These are phyloP conservation scores for Dorcus hopei DNA, from an alignment of 2,888 invertebrate genomes.

Conservation along the genomic window DNA sequence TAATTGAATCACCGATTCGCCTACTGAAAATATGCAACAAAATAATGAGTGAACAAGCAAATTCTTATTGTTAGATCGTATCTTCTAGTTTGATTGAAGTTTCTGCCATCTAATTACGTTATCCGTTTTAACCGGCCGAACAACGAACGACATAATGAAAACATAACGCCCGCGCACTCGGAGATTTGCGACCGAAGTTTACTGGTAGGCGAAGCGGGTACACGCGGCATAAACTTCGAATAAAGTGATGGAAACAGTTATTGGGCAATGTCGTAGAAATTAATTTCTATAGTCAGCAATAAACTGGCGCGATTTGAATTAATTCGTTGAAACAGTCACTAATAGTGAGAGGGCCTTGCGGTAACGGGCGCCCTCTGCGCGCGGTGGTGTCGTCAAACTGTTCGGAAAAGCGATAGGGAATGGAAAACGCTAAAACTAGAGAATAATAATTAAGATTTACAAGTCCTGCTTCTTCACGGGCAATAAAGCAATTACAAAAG, in stretches of 20 bases:
- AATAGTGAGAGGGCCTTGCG: constrained; percentile 4
- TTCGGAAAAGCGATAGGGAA: constrained; percentile 19
- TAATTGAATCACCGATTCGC: too few species aligned
- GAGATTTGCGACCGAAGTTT: constrained; percentile 8
- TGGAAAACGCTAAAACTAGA: constrained; percentile 26
- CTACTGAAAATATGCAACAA: too few species aligned
- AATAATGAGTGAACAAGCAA: too few species aligned
- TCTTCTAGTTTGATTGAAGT: too few species aligned
- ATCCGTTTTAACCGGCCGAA: too few species aligned
- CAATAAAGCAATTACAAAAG: constrained; percentile 39
- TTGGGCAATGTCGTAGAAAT: constrained; percentile 24
- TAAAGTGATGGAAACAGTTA: constrained; percentile 22
- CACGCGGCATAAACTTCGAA: constrained; percentile 17
- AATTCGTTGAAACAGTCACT: constrained; percentile 17
- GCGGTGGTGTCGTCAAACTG: constrained; percentile 8
- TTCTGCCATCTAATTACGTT: too few species aligned
- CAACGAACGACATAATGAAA: too few species aligned
- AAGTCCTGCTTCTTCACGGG: constrained; percentile 37
- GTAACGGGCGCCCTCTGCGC: constrained; percentile 1
- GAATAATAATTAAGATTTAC: constrained; percentile 43
- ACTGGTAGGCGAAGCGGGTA: background rate
- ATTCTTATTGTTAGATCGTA: too few species aligned
- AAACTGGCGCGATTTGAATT: constrained; percentile 22
- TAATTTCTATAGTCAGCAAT: constrained; percentile 22
- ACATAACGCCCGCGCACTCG: too few species aligned